phyloP scores from a whole-genome alignment of 2,888 invertebrate species.

The Cataglyphis albicans region DNA sequence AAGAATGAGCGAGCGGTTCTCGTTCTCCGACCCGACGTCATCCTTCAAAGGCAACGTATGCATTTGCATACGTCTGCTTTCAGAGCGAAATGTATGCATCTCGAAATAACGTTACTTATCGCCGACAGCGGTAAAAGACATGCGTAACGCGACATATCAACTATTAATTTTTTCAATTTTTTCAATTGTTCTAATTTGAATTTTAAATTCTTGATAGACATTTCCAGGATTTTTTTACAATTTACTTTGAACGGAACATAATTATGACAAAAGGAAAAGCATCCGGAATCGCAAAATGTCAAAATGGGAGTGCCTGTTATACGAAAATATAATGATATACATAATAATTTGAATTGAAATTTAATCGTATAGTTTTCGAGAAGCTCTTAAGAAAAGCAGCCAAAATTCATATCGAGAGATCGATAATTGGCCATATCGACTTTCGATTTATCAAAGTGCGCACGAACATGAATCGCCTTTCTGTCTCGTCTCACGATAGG shows the following conservation, averaged over 20 bases:
- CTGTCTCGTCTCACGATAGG: constrained; percentile 63
- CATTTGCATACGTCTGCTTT: constrained; percentile 35
- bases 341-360: neutral
- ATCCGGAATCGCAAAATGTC: neutral
- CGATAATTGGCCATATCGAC: constrained; percentile 67
- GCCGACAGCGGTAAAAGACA: neutral
- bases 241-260: neutral
- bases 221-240: neutral
- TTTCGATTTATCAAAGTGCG: constrained; percentile 71
- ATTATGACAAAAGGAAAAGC: neutral
- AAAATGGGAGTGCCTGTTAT: neutral
- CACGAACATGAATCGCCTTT: constrained; percentile 55
- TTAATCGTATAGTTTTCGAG: constrained; percentile 13
- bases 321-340: neutral
- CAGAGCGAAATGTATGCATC: neutral
- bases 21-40: constrained; percentile 18
- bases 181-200: neutral
- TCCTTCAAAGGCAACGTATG: constrained; percentile 4
- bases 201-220: neutral
- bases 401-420: constrained; percentile 15
- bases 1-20: constrained; percentile 17
- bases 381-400: neutral
- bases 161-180: neutral
- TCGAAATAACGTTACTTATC: constrained; percentile 19
- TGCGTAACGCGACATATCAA: neutral